Evolutionary conservation across 2,888 invertebrate genomes (phyloP).

Genomic region (Myopa testacea): DNA sequence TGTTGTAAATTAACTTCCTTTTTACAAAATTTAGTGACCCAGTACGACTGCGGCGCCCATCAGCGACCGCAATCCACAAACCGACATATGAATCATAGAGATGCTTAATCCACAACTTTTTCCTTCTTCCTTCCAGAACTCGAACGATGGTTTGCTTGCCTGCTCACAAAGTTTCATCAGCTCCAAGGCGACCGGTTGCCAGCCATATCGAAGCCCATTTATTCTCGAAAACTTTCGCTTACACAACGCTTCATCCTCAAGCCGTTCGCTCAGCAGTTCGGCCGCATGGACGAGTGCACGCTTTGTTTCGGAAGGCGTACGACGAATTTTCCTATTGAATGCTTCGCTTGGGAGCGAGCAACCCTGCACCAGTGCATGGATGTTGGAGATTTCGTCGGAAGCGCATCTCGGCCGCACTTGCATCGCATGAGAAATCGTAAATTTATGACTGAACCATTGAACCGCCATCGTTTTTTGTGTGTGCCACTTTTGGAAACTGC

Average conservation of each 20-base stretch:
- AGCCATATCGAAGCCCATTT: conserved; percentile 28
- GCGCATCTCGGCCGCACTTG: conserved; percentile 45
- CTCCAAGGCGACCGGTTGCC: conserved; percentile 15
- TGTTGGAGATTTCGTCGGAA: conserved; percentile 36
- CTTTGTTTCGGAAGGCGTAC: conserved; percentile 44
- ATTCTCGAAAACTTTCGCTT: conserved; percentile 27
- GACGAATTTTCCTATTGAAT: conserved; percentile 46
- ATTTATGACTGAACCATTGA: conserved; percentile 45
- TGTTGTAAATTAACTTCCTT: conserved; percentile 43
- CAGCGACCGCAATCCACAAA: conserved; percentile 2
- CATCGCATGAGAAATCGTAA: conserved; percentile 32
- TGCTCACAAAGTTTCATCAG: not conserved
- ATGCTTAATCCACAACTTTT: conserved; percentile 42
- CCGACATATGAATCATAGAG: conserved; percentile 38
- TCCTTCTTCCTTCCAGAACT: no score
- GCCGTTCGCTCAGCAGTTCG: not conserved
- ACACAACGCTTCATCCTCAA: not conserved
- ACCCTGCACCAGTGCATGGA: not conserved
- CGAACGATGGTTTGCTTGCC: not conserved
- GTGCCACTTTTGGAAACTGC: conserved; percentile 13
- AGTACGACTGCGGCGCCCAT: conserved; percentile 35
- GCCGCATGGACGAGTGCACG: conserved; percentile 23
- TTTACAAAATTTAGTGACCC: conserved; percentile 41
- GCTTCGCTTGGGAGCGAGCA: conserved; percentile 36
- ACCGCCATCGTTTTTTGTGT: conserved; percentile 10